A percentile compares a stretch with the other conserved stretches of the same genome.
These are phyloP conservation scores for Lithosia quadra DNA, from an alignment of 2,888 invertebrate genomes.

Conservation along the genomic window DNA sequence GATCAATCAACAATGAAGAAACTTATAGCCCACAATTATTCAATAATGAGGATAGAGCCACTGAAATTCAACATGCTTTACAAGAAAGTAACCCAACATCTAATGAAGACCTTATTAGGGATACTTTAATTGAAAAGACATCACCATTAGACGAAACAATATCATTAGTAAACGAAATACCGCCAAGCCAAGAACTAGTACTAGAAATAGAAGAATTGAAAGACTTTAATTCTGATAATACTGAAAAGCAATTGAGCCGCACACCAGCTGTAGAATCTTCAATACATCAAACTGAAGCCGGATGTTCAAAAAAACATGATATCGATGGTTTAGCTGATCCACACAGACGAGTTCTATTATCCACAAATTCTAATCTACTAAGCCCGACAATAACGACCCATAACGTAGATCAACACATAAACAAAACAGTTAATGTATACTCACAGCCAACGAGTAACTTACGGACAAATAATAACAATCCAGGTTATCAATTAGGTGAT, in stretches of 20 bases:
- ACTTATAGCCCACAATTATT: not conserved
- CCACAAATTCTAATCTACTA: not conserved
- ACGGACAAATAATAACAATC: not conserved
- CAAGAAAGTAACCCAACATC: not conserved
- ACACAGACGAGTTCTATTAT: conserved; percentile 12
- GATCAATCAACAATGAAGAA: conserved; percentile 4
- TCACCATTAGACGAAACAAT: not conserved
- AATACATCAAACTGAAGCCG: not conserved
- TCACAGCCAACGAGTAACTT: not conserved
- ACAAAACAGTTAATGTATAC: not conserved
- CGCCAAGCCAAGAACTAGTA: not conserved
- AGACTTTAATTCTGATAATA: not conserved
- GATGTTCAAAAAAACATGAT: conserved; percentile 11
- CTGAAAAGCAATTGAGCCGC: not conserved
- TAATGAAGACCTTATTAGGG: not conserved
- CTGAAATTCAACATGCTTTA: not conserved
- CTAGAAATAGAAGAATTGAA: not conserved
- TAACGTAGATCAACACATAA: not conserved
- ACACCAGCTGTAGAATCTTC: not conserved
- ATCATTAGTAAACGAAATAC: not conserved
- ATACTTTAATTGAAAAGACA: not conserved
- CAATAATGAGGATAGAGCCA: not conserved
- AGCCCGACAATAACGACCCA: not conserved
- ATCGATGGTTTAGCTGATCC: not conserved
- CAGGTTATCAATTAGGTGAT: not conserved